A percentile compares a stretch with the other conserved stretches of the same genome.
Conservation (phyloP, 2,113 vertebrate genomes). For the Mobula hypostoma region DNA sequence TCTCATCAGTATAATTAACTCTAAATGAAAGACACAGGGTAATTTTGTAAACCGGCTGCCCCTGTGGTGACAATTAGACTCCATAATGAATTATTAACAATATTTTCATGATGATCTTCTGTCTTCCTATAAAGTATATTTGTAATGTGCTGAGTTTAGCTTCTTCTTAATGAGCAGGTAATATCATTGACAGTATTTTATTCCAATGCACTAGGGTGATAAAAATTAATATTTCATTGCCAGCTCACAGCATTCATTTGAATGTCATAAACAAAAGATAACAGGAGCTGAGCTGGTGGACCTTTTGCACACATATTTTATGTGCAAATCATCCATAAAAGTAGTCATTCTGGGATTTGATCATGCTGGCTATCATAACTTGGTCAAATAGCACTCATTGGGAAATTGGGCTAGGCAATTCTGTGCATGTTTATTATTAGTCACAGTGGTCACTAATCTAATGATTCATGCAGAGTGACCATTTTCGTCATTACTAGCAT, state of each 20-base stretch:
- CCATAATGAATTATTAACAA: not conserved
- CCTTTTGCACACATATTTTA: no score
- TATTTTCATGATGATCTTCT: not conserved
- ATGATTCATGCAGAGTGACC: no score
- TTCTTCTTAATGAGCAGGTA: not conserved
- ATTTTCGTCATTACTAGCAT: no score
- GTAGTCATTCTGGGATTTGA: no score
- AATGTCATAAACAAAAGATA: not conserved
- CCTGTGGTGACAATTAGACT: not conserved
- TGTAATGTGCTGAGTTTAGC: not conserved
- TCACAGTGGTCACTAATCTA: no score
- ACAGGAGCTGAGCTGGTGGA: not conserved
- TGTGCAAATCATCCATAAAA: no score
- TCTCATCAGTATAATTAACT: slow-evolving; percentile 17
- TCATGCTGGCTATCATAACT: no score
- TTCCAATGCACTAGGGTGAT: not conserved
- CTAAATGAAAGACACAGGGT: not conserved
- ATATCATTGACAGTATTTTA: not conserved
- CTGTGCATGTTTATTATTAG: no score
- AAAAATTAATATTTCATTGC: not conserved
- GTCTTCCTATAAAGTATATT: not conserved
- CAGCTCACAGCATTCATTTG: not conserved
- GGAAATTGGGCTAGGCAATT: no score
- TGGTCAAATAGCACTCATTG: no score
- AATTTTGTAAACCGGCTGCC: not conserved